Percentiles rank a stretch among this genome's conserved stretches.
Evolutionary conservation across 2,797 vertebrate species (phyloP).

Genomic region (Rhodeus uyekii): DNA sequence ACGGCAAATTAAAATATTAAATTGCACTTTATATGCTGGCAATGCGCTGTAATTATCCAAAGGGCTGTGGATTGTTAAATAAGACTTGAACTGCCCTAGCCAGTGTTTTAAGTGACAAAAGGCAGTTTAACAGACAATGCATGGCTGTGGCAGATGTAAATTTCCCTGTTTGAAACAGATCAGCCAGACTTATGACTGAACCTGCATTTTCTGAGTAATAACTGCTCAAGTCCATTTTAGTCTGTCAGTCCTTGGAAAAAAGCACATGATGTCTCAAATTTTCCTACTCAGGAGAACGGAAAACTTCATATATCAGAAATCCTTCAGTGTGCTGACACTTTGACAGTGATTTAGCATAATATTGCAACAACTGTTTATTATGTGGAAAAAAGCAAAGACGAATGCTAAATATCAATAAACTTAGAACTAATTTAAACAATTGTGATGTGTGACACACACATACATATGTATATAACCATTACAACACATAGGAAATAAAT

Average conservation of each 20-base stretch:
- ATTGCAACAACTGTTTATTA: background rate
- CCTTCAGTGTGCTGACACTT: background rate
- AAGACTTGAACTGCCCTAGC: background rate
- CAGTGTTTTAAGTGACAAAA: conserved; percentile 7
- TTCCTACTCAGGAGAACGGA: background rate
- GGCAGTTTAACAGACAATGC: background rate
- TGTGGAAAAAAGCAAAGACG: background rate
- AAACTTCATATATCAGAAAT: background rate
- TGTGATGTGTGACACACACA: background rate
- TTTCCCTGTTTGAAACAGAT: background rate
- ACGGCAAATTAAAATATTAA: background rate
- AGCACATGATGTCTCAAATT: conserved; percentile 18
- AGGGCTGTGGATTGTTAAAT: conserved; percentile 19
- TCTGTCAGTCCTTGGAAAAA: conserved; percentile 16
- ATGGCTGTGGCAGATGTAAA: background rate
- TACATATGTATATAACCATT: background rate
- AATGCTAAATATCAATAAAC: background rate
- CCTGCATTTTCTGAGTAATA: conserved; percentile 8
- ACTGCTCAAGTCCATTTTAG: conserved; percentile 14
- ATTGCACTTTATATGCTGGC: background rate
- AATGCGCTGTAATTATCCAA: conserved; percentile 11
- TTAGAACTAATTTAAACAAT: background rate
- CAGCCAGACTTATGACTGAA: background rate
- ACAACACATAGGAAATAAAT: background rate
- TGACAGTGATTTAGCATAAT: background rate